Percentiles rank a stretch among this genome's conserved stretches.
Conservation (phyloP, 2,888 invertebrate genomes). For the Amiota minor region DNA sequence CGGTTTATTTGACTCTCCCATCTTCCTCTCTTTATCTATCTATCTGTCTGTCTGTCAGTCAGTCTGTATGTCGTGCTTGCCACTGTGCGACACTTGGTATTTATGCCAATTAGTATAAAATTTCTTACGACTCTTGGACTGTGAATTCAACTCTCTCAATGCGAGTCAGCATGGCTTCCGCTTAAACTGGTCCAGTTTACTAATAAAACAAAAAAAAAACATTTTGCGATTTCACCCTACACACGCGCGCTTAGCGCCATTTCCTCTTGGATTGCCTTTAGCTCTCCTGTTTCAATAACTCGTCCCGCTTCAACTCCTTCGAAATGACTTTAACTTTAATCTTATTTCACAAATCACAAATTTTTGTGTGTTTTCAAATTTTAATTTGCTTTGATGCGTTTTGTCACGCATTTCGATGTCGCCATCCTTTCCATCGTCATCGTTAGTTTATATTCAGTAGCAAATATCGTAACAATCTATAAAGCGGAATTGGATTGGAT, state of each 20-base stretch:
- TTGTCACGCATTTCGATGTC: constrained; percentile 27
- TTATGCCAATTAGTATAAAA: constrained; percentile 73
- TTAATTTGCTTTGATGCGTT: constrained; percentile 32
- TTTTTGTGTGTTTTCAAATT: constrained; percentile 25
- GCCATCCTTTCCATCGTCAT: not conserved
- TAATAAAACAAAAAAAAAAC: not conserved
- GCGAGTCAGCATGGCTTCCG: constrained; percentile 63
- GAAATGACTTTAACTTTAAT: constrained; percentile 46
- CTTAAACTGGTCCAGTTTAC: constrained; percentile 69
- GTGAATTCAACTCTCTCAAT: constrained; percentile 39
- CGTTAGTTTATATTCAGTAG: no score
- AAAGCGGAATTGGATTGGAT: no score
- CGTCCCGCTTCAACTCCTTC: constrained; percentile 37
- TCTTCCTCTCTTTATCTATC: constrained; percentile 22
- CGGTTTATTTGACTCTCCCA: no score
- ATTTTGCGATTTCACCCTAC: constrained; percentile 62
- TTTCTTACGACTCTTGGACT: constrained; percentile 67
- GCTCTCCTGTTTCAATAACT: not conserved
- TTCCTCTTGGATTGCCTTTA: constrained; percentile 42
- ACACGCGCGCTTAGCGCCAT: constrained; percentile 64
- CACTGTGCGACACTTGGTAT: constrained; percentile 71
- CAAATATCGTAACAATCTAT: no score
- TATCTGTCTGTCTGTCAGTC: constrained; percentile 44
- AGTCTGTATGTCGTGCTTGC: constrained; percentile 55
- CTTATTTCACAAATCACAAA: constrained; percentile 47